Base-by-base conservation (phyloP, 2,113 vertebrate species). In the Falco punctatus region DNA sequence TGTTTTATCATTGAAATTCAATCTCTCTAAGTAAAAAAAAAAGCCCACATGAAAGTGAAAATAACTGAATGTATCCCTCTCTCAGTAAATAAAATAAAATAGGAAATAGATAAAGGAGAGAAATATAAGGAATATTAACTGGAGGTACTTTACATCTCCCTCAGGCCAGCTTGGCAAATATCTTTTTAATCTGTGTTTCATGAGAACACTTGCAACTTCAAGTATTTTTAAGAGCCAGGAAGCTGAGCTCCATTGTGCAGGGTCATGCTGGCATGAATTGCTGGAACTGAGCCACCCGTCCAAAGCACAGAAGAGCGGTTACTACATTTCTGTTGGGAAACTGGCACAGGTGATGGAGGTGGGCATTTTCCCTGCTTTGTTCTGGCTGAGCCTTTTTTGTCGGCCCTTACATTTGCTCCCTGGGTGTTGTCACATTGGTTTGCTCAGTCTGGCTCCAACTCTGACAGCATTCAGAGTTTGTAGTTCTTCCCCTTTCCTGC, bases 1-100 rank as follows among this genome's bases (percentile, higher is more conserved):
- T 73, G 58, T 90, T 95, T 95, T 93, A 85, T 95, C 75, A 81
- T 49, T 72, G 65, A 92, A 94, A 96, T 91, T 92, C 46, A 81
- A 33, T 69, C 61, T 65, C 5, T 4, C 2, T 59, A 69, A 80
- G 21, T 89, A 55, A 85, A 92, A 89, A 64, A 65, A 89, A 90
- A 83, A 5, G 19, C 13, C 46, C 38, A 62, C 69, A 86, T 71
- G 24, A 91, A 93, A 94, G 79, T 79, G 46, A 96, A 94, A 88
- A 81, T 79, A 90, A 75, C 86, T 75, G 54, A 93, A 77, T 35
- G 27, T 81, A 67, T 94, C n/a, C 19, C 8, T 40, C n/a, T 85
- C n/a, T 85, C 20, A 40, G 46, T 86, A 90, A 95, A 94, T 71
- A 93, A 95, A 73, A 73, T 40, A 74, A 79, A 95, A 66, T 48